Evolutionary conservation across 1,140 invertebrate species (phyloP).

Genomic region (Neodiprion lecontei): DNA sequence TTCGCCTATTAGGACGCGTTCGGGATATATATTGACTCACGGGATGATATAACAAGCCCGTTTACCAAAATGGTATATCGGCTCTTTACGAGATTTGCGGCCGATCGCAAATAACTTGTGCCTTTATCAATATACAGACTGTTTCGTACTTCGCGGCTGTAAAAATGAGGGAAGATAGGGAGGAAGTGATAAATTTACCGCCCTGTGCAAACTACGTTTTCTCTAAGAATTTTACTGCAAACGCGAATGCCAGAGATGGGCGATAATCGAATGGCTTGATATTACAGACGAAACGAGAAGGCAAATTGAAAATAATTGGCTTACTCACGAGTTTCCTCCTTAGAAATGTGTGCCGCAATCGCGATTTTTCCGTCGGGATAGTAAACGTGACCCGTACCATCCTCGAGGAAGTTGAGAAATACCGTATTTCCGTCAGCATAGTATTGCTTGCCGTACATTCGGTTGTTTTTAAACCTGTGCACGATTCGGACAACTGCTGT

Average conservation of each 20-base stretch:
- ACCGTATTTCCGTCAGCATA: constrained; percentile 30
- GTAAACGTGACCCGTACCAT: constrained; percentile 35
- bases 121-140: too few species aligned
- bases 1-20: background rate
- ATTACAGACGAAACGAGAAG: too few species aligned
- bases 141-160: too few species aligned
- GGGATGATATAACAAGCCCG: background rate
- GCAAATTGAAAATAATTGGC: too few species aligned
- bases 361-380: constrained; percentile 41
- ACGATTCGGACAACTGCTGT: background rate
- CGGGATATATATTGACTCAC: background rate
- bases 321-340: constrained; percentile 15
- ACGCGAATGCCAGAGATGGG: too few species aligned
- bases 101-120: too few species aligned
- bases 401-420: constrained; percentile 32
- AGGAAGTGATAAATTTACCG: too few species aligned
- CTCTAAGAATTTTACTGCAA: too few species aligned
- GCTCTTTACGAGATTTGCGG: too few species aligned
- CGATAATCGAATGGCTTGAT: too few species aligned
- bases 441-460: constrained; percentile 18
- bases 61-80: background rate
- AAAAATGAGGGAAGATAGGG: too few species aligned
- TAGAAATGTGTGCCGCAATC: constrained; percentile 28
- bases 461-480: constrained; percentile 24
- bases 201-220: too few species aligned